Evolutionary conservation across 2,113 vertebrate genomes (phyloP).

Genomic region (Pelecanus crispus): DNA sequence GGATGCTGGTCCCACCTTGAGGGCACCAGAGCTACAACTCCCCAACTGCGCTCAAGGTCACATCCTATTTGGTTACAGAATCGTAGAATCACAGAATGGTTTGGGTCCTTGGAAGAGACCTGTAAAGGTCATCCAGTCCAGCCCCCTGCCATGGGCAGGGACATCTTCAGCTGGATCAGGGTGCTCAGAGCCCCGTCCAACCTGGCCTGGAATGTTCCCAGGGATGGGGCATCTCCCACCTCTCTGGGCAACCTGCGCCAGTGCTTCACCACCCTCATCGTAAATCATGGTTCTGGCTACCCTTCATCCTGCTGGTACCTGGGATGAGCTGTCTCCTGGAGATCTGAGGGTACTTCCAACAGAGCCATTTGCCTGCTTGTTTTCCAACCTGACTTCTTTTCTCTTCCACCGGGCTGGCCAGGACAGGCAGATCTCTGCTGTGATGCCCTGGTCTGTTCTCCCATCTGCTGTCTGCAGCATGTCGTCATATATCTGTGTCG

Average conservation of each 20-base stretch:
- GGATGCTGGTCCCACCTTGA: accelerated
- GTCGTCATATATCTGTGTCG: accelerated
- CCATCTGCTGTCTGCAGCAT: not conserved
- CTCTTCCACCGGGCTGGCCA: not conserved
- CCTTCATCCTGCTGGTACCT: not conserved
- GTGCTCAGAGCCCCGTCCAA: accelerated
- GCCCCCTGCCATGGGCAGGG: accelerated
- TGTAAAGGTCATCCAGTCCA: accelerated
- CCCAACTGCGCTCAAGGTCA: not conserved
- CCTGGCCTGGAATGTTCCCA: not conserved
- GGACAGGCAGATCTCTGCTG: not conserved
- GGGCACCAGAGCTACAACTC: not conserved
- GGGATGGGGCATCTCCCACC: not conserved
- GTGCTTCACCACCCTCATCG: accelerated
- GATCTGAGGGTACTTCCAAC: not conserved
- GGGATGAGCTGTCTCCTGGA: not conserved
- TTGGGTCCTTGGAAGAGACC: not conserved
- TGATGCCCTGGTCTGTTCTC: not conserved
- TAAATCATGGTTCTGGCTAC: not conserved
- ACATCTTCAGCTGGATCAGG: accelerated
- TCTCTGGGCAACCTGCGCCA: not conserved
- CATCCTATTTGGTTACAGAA: not conserved
- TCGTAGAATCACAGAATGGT: not conserved
- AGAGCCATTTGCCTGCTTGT: not conserved
- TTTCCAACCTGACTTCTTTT: not conserved